phyloP scores from a whole-genome alignment of 1,140 invertebrate species.

The Holcopasites calliopsidis region DNA sequence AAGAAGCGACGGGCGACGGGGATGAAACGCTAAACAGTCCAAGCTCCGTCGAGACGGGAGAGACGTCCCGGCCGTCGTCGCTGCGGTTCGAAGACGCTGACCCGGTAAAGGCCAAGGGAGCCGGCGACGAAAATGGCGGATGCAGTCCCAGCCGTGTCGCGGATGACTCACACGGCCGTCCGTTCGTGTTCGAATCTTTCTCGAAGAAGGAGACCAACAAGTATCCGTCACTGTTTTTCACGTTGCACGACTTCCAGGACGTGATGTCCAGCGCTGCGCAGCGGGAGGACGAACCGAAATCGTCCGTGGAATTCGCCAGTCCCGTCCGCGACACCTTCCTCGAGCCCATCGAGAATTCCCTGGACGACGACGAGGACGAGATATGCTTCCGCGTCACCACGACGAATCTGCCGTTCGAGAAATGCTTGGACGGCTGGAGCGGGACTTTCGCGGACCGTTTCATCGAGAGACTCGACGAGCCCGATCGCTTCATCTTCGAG shows the following conservation, averaged over 20 bases:
- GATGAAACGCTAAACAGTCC: neutral
- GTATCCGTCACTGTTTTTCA: conserved; percentile 71
- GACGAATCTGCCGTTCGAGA: conserved; percentile 73
- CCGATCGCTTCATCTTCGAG: conserved; percentile 67
- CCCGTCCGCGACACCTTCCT: neutral
- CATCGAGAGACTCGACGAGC: conserved; percentile 5
- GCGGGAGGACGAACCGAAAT: neutral
- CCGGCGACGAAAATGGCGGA: neutral
- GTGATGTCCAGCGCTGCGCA: conserved; percentile 63
- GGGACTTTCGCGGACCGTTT: conserved; percentile 36
- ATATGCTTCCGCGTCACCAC: conserved; percentile 74
- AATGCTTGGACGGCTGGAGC: conserved; percentile 64
- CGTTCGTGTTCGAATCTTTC: conserved; percentile 17
- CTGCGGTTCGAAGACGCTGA: neutral
- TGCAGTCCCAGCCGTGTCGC: neutral
- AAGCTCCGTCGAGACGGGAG: neutral
- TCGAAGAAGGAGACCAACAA: conserved; percentile 34
- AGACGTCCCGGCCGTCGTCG: neutral
- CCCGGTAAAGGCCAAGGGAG: neutral
- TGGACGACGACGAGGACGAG: conserved; percentile 45
- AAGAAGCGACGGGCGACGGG: neutral
- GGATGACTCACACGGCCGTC: neutral
- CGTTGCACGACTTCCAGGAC: conserved; percentile 70
- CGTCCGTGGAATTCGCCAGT: neutral
- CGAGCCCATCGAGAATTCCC: conserved; percentile 13